Conservation (phyloP, 37 sponge, comb jelly and placozoan species). For the Ianthella basta region DNA sequence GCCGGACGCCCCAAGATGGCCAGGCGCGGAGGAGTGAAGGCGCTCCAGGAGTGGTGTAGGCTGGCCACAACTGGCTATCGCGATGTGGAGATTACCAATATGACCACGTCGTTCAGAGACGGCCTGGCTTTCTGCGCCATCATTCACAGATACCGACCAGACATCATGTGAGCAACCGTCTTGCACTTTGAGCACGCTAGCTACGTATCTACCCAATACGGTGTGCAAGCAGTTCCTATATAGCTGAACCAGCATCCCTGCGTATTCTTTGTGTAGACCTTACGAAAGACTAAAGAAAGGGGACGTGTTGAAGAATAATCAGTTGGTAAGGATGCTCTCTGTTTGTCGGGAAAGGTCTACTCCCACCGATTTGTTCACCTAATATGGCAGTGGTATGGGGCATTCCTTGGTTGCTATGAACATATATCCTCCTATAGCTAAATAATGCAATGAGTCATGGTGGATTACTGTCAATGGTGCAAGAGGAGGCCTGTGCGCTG, state of each 20-base stretch:
- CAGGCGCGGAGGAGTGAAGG: slow-evolving; percentile 74
- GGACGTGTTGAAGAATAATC: slow-evolving; percentile 81
- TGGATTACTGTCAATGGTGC: too few relatives aligned
- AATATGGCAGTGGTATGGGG: too few relatives aligned
- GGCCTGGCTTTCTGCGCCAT: slow-evolving; percentile 97
- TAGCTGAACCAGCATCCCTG: neutral
- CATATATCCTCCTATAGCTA: too few relatives aligned
- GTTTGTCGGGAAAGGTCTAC: too few relatives aligned
- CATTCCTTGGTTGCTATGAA: too few relatives aligned
- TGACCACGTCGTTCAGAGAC: slow-evolving; percentile 86
- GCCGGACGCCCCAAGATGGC: slow-evolving; percentile 48
- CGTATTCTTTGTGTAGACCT: slow-evolving; percentile 49
- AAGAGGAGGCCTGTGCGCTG: too few relatives aligned
- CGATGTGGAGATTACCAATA: slow-evolving; percentile 83
- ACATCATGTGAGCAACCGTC: slow-evolving; percentile 83
- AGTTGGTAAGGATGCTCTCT: slow-evolving; percentile 85
- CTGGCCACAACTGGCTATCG: slow-evolving; percentile 75
- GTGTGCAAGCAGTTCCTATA: neutral
- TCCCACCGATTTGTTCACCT: too few relatives aligned
- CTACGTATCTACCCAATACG: neutral
- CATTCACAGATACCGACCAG: slow-evolving; percentile 90
- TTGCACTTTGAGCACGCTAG: too few relatives aligned
- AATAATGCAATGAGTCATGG: too few relatives aligned
- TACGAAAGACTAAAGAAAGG: slow-evolving; percentile 73
- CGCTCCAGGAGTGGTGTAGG: slow-evolving; percentile 88